phyloP scores from a whole-genome alignment of 1,140 invertebrate species.

The Brachionus paranguensis region DNA sequence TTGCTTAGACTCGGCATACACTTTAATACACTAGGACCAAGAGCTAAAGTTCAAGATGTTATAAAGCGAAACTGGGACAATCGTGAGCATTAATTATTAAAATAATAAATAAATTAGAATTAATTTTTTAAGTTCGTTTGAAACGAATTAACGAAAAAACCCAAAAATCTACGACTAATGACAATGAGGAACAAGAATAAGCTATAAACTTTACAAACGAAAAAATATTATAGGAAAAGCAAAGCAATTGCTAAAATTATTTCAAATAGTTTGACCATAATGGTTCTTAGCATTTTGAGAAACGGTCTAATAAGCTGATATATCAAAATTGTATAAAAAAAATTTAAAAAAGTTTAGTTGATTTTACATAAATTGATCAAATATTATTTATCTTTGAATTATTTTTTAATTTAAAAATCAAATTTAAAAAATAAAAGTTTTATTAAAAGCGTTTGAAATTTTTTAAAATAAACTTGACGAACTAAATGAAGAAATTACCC shows the following conservation, averaged over 20 bases:
- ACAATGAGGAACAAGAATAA: not conserved
- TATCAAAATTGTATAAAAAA: not conserved
- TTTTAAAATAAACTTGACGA: not conserved
- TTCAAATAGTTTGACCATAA: not conserved
- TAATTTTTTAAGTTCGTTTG: constrained; percentile 5
- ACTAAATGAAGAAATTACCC: too few species aligned
- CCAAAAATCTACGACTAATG: not conserved
- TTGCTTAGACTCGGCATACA: constrained; percentile 82
- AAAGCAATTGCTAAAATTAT: not conserved
- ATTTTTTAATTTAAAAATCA: not conserved
- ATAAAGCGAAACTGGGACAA: constrained; percentile 89
- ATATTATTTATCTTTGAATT: not conserved
- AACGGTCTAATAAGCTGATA: not conserved
- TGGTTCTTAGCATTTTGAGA: not conserved
- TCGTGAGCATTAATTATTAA: constrained; percentile 42
- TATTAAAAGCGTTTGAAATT: not conserved
- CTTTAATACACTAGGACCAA: constrained; percentile 90
- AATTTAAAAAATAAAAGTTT: not conserved
- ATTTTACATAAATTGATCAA: not conserved
- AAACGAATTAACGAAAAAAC: constrained; percentile 6
- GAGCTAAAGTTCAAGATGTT: constrained; percentile 81
- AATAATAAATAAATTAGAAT: not conserved
- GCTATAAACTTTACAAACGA: not conserved
- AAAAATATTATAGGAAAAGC: not conserved
- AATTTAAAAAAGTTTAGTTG: not conserved